phyloP scores from a whole-genome alignment of 2,888 invertebrate species.

The Chaitophorus viminalis region DNA sequence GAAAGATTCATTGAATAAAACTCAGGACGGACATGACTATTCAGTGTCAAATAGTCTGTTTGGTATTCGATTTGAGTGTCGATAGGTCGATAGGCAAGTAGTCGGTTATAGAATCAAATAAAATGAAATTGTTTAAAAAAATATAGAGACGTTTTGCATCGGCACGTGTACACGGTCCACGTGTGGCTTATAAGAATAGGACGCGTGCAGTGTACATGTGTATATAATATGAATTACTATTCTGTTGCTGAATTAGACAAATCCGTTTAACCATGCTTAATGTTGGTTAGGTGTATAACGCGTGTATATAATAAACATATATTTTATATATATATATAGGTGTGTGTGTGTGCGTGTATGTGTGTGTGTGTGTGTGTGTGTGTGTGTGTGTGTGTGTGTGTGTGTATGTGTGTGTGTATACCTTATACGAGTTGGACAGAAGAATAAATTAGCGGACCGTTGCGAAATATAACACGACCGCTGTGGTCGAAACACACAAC shows the following conservation, averaged over 20 bases:
- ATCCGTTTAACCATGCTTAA: conserved; percentile 42
- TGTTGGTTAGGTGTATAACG: not conserved
- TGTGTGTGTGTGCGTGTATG: not conserved
- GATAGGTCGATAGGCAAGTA: no score
- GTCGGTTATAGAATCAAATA: no score
- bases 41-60: no score
- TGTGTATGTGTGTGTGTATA: not conserved
- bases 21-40: no score
- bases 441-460: conserved; percentile 43
- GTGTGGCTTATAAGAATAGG: not conserved
- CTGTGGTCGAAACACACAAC: conserved; percentile 2
- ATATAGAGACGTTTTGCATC: not conserved
- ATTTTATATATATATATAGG: not conserved
- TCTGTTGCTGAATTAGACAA: conserved; percentile 44
- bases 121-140: not conserved
- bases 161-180: no score
- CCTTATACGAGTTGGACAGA: not conserved
- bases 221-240: not conserved
- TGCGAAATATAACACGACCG: conserved; percentile 32
- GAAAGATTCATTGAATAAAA: no score
- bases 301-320: not conserved
- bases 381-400: not conserved
- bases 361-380: no score
- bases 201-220: not conserved
- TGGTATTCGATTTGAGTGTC: no score